Conservation (phyloP, 2,797 vertebrate genomes). For the Sebastiscus albofasciatus region DNA sequence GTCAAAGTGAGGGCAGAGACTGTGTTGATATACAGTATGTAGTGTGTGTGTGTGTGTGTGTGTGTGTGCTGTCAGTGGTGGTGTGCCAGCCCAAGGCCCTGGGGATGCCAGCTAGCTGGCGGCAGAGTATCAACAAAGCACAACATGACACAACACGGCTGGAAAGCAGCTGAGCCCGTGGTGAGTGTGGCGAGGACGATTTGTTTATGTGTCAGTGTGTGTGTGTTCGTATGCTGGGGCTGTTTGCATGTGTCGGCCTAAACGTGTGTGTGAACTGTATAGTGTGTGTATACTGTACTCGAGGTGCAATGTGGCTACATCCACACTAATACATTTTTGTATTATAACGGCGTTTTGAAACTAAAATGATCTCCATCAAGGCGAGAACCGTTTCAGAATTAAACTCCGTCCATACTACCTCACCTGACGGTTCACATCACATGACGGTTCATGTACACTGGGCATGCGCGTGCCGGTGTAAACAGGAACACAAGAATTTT, state of each 20-base stretch:
- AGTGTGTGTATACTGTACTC: background rate
- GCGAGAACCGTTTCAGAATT: background rate
- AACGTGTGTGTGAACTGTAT: background rate
- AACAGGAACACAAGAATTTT: background rate
- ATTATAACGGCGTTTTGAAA: background rate
- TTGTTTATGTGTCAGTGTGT: background rate
- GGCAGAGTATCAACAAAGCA: conserved; percentile 37
- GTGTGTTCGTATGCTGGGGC: background rate
- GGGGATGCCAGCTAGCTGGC: conserved; percentile 27
- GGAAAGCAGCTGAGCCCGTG: conserved; percentile 28
- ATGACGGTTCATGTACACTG: no score
- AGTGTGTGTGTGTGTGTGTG: background rate
- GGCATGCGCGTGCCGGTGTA: background rate
- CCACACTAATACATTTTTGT: background rate
- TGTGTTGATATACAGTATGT: background rate
- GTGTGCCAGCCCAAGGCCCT: conserved; percentile 8
- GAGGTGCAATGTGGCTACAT: background rate
- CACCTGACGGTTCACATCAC: no score
- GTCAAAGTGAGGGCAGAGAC: background rate
- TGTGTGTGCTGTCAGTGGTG: background rate
- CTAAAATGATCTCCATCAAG: background rate
- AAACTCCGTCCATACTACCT: no score
- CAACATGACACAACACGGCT: conserved; percentile 21
- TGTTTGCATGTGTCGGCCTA: background rate
- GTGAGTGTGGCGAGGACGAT: background rate